A percentile compares a stretch with the other conserved stretches of the same genome.
Conservation (phyloP, 2,888 invertebrate genomes). For the Dicyrtomina minuta region DNA sequence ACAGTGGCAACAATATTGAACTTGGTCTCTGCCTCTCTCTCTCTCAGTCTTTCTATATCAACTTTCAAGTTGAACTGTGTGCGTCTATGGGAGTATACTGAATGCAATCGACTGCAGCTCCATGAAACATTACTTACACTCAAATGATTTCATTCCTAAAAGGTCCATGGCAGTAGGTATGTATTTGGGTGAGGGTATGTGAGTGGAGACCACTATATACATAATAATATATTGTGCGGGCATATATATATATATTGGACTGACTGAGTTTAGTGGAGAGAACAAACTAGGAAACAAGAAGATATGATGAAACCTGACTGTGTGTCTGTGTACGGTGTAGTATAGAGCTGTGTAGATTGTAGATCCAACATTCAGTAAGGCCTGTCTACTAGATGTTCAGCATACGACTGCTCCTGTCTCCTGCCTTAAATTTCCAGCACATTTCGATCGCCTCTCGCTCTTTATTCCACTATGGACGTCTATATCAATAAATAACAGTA, state of each 20-base stretch:
- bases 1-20: constrained; percentile 26
- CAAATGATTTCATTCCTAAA: constrained; percentile 70
- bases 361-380: too few relatives aligned
- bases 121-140: constrained; percentile 64
- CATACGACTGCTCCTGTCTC: neutral
- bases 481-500: constrained; percentile 38
- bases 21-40: too few relatives aligned
- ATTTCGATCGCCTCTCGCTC: neutral
- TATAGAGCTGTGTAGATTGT: constrained; percentile 7
- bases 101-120: constrained; percentile 41
- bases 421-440: neutral
- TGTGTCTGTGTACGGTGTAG: neutral
- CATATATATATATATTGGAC: too few relatives aligned
- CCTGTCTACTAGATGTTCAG: too few relatives aligned
- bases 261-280: constrained; percentile 12
- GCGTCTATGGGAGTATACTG: constrained; percentile 28
- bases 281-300: neutral
- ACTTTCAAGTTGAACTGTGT: constrained; percentile 7
- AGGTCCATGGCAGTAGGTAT: constrained; percentile 21
- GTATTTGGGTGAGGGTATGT: neutral
- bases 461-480: constrained; percentile 20
- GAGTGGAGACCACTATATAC: too few relatives aligned
- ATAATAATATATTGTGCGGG: too few relatives aligned
- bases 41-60: too few relatives aligned
- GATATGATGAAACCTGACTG: neutral